Percentiles rank a stretch among this genome's conserved stretches.
phyloP scores from a whole-genome alignment of 1,140 invertebrate genomes.

The Euura saliciscinereae region DNA sequence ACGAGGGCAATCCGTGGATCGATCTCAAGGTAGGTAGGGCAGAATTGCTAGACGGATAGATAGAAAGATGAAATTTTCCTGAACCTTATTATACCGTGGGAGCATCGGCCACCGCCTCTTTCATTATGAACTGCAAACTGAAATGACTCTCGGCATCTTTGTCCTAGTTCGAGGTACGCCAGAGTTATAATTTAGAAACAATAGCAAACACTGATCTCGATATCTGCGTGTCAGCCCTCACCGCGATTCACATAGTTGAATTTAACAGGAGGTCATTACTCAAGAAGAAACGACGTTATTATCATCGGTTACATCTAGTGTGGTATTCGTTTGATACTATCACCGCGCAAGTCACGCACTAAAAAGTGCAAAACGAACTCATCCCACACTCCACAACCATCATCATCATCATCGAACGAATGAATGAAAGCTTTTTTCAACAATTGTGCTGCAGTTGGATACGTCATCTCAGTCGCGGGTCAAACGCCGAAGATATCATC shows the following conservation, averaged over 20 bases:
- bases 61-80: constrained; percentile 16
- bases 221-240: background rate
- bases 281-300: background rate
- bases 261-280: too few relatives aligned
- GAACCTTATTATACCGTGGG: constrained; percentile 23
- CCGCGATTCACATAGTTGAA: background rate
- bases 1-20: constrained; percentile 42
- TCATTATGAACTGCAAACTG: too few relatives aligned
- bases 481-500: background rate
- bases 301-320: background rate
- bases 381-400: too few relatives aligned
- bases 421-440: background rate
- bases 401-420: background rate
- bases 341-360: too few relatives aligned
- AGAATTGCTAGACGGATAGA: background rate
- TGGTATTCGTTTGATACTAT: background rate
- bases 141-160: background rate
- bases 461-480: background rate
- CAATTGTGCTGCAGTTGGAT: background rate
- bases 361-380: too few relatives aligned
- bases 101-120: constrained; percentile 13
- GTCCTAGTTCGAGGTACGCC: background rate
- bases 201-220: background rate
- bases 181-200: background rate
- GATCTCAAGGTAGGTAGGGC: constrained; percentile 30